Conservation (phyloP, 2,113 vertebrate genomes). For the Oreochromis spilurus region DNA sequence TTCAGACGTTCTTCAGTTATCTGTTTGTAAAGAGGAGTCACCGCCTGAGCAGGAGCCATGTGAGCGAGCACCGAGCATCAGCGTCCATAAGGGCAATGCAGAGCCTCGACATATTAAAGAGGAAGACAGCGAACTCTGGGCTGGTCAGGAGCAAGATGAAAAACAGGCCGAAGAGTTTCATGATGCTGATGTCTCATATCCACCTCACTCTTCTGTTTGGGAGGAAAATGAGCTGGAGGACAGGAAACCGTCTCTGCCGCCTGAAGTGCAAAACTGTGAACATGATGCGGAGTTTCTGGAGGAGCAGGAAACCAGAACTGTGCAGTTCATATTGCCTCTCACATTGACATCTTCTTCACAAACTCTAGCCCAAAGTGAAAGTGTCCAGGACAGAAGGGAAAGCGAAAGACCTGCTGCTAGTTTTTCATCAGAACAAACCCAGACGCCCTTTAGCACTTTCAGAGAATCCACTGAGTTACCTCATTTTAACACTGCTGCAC, state of each 20-base stretch:
- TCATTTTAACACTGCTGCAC: not conserved
- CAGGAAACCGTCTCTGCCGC: not conserved
- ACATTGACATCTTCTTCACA: not conserved
- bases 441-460: not conserved
- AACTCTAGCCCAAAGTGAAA: not conserved
- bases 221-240: not conserved
- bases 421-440: not conserved
- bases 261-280: not conserved
- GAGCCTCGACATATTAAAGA: slow-evolving; percentile 43
- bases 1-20: not conserved
- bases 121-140: slow-evolving; percentile 38
- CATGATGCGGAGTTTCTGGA: not conserved
- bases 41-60: not conserved
- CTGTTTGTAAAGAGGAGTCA: slow-evolving; percentile 11
- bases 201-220: not conserved
- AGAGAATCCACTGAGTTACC: not conserved
- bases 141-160: not conserved
- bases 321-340: not conserved
- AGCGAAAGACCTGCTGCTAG: not conserved
- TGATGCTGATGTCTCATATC: not conserved
- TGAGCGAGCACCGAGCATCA: not conserved
- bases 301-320: not conserved
- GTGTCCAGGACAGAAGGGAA: not conserved
- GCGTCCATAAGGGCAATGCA: not conserved
- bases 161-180: not conserved